phyloP scores from a whole-genome alignment of 2,113 vertebrate species.

The Craseonycteris thonglongyai region DNA sequence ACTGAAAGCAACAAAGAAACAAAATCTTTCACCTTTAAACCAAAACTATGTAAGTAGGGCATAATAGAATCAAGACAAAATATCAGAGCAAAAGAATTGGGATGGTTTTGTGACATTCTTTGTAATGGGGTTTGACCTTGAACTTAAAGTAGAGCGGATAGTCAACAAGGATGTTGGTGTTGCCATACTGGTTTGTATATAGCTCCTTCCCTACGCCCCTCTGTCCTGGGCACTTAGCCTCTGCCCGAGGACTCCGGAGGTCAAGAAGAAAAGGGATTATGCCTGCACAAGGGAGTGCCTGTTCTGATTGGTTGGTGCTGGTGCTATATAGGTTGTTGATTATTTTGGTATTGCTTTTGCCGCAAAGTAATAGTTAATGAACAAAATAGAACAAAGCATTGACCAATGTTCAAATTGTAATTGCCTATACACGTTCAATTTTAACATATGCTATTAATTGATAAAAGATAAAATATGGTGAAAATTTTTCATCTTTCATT shows the following conservation, averaged over 20 bases:
- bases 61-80: background rate
- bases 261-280: background rate
- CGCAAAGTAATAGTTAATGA: background rate
- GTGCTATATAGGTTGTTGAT: background rate
- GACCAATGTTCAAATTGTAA: background rate
- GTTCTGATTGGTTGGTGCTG: background rate
- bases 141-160: background rate
- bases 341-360: background rate
- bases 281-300: accelerated
- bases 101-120: background rate
- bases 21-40: background rate
- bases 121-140: background rate
- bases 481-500: background rate
- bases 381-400: background rate
- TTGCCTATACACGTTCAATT: background rate
- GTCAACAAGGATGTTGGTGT: background rate
- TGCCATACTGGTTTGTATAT: background rate
- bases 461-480: background rate
- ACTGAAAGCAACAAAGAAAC: too few species aligned
- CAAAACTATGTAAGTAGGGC: background rate
- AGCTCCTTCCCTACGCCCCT: background rate
- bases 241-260: background rate
- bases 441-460: background rate
- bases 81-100: background rate
- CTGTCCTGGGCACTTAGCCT: background rate